Evolutionary conservation across 2,888 invertebrate genomes (phyloP).

Genomic region (Electrophaes corylata): DNA sequence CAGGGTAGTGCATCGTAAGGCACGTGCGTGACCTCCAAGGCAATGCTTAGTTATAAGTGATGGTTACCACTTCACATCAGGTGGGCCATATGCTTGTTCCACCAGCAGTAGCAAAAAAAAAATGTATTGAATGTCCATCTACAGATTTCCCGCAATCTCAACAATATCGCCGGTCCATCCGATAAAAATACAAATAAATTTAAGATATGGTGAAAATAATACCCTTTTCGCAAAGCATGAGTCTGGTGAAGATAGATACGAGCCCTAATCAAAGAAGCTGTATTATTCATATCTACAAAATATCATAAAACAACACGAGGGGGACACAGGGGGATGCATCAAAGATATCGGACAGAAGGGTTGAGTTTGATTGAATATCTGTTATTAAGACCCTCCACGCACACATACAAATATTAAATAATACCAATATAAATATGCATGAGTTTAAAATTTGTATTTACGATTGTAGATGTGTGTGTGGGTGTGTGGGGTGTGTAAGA

Average conservation of each 20-base stretch:
- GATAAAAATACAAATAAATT: too few species aligned
- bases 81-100: too few species aligned
- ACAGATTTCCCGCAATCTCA: too few species aligned
- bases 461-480: conserved; percentile 47
- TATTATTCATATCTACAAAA: conserved; percentile 38
- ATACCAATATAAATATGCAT: conserved; percentile 84
- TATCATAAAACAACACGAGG: conserved; percentile 47
- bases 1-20: too few species aligned
- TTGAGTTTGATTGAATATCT: conserved; percentile 84
- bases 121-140: too few species aligned
- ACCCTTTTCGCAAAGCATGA: conserved; percentile 4
- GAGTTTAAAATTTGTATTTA: conserved; percentile 72
- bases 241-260: conserved; percentile 14
- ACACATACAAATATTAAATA: conserved; percentile 77
- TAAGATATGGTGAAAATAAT: background rate
- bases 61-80: too few species aligned
- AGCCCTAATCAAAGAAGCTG: conserved; percentile 45
- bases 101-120: too few species aligned
- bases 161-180: too few species aligned
- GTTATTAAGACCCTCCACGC: conserved; percentile 79
- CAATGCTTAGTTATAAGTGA: too few species aligned
- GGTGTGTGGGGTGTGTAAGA: conserved; percentile 39
- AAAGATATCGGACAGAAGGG: conserved; percentile 78
- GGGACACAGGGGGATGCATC: conserved; percentile 62
- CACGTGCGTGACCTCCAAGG: too few species aligned